phyloP scores from a whole-genome alignment of 92 coral and sea anemone species.

The Bergia sp. region DNA sequence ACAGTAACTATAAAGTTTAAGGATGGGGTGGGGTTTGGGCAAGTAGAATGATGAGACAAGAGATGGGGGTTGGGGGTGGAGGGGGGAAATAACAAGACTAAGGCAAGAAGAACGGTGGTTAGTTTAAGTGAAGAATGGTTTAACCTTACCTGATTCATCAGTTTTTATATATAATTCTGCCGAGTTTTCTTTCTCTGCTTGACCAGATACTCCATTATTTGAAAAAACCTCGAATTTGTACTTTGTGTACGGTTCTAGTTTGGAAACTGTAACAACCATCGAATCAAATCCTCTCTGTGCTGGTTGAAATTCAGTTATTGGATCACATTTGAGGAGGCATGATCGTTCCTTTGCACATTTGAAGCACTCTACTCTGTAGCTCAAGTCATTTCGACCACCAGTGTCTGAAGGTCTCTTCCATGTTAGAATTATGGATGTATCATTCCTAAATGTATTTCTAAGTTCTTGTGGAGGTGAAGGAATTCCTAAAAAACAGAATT shows the following conservation, averaged over 20 bases:
- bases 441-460: constrained; percentile 15
- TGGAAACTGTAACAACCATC: not conserved
- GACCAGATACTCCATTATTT: constrained; percentile 10
- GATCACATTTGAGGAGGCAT: constrained; percentile 12
- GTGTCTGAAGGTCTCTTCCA: constrained; percentile 52
- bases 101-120: not conserved
- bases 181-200: not conserved
- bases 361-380: constrained; percentile 26
- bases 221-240: constrained; percentile 34
- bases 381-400: constrained; percentile 41
- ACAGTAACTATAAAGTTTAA: too few species aligned
- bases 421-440: constrained; percentile 32
- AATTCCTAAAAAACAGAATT: constrained; percentile 6
- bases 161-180: not conserved
- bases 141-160: constrained; percentile 27
- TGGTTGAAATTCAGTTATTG: constrained; percentile 13
- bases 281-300: not conserved
- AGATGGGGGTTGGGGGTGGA: not conserved
- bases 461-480: constrained; percentile 22
- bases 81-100: not conserved
- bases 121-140: not conserved
- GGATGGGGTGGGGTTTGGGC: not conserved
- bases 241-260: constrained; percentile 15
- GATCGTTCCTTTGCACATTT: not conserved
- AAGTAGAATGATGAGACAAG: not conserved